Evolutionary conservation across 1,140 invertebrate genomes (phyloP).

Genomic region (Propsilocerus akamusi): DNA sequence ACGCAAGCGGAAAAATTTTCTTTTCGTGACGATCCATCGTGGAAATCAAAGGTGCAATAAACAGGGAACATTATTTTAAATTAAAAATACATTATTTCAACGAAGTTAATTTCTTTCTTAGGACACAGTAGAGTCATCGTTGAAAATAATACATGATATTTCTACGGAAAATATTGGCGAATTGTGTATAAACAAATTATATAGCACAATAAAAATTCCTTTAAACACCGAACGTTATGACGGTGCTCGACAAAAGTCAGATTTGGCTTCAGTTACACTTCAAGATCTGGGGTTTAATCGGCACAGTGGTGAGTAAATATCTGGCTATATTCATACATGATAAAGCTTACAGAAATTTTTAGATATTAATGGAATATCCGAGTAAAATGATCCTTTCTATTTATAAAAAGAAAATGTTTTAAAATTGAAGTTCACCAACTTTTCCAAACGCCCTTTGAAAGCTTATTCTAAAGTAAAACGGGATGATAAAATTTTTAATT

Average conservation of each 20-base stretch:
- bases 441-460: too few species aligned
- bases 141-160: constrained; percentile 50
- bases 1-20: neutral
- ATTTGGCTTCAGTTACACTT: constrained; percentile 48
- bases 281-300: constrained; percentile 44
- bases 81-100: neutral
- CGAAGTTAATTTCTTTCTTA: constrained; percentile 13
- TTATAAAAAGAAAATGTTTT: too few species aligned
- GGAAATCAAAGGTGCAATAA: neutral
- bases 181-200: constrained; percentile 47
- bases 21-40: neutral
- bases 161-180: constrained; percentile 45
- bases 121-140: constrained; percentile 41
- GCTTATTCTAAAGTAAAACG: too few species aligned
- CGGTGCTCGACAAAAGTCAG: constrained; percentile 45
- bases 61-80: neutral
- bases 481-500: too few species aligned
- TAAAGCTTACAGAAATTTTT: too few species aligned
- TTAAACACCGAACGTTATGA: constrained; percentile 45
- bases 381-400: too few species aligned
- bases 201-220: constrained; percentile 40
- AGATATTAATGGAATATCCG: too few species aligned
- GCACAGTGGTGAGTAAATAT: constrained; percentile 31
- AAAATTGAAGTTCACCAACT: too few species aligned
- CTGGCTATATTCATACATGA: too few species aligned